Evolutionary conservation across 2,113 vertebrate genomes (phyloP), one percentile per base, ranked within the genome.

Genomic region (Percina caprodes): DNA sequence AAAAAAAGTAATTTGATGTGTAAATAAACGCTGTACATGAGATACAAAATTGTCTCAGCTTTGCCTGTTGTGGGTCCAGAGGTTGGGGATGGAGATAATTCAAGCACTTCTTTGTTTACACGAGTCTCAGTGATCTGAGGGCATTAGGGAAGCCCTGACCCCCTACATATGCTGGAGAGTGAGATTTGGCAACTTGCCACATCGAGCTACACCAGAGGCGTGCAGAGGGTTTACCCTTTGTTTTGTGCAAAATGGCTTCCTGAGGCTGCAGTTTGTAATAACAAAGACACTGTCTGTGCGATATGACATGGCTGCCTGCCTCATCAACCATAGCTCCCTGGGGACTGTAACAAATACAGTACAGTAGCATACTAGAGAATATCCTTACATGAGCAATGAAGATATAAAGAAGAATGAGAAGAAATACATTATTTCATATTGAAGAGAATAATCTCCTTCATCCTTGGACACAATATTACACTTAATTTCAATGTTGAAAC

Each of bases 41-140:
- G 15, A 55, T 54, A 15, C 23, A 60, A n/a, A 56, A 21, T 15
- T 75, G 58, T 61, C 7, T 13, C 54, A 79, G 14, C 80, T 49
- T 5, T 65, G 54, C 61, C 69, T 88, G 81, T 15, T 48, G 60
- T 70, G 55, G 62, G 55, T 74, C 75, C 68, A 23, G 61, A 63
- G 61, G 15, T 60, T 39, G 35, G 59, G 79, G 30, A 75, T 58
- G 69, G 63, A 68, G 75, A 62, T 88, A 73, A 88, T 89, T 83
- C 82, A 79, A 74, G 67, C 74, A 67, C 67, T 54, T 79, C 88
- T 91, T 96, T 96, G 95, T 96, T 96, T 96, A 95, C 95, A 96
- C 87, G 93, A 95, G 94, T 96, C 95, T 94, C 90, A 93, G 93
- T 94, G 95, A 96, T 95, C 93, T 94, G 89, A 90, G 58, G 62